Evolutionary conservation across 2,888 invertebrate species (phyloP).

Genomic region (Papilio protenor): DNA sequence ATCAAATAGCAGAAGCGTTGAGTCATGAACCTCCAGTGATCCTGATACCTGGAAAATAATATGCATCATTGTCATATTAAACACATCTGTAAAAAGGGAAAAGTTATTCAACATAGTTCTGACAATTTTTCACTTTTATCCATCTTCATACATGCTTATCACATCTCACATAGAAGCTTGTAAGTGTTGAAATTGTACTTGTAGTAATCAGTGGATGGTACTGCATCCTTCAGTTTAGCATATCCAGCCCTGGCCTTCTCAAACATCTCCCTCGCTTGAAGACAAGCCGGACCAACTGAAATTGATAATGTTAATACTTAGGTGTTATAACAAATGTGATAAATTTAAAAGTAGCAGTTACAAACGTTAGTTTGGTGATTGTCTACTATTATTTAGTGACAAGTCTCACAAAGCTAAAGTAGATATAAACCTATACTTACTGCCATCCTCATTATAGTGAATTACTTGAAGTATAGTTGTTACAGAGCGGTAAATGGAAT

Average conservation of each 20-base stretch:
- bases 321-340: no score
- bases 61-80: not conserved
- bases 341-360: no score
- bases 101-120: not conserved
- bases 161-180: not conserved
- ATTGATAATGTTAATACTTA: slow-evolving; percentile 34
- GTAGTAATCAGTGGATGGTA: slow-evolving; percentile 92
- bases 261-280: slow-evolving; percentile 86
- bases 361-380: no score
- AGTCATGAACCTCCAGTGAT: slow-evolving; percentile 93
- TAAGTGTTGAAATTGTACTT: slow-evolving; percentile 72
- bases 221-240: slow-evolving; percentile 84
- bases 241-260: slow-evolving; percentile 87
- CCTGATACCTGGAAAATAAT: slow-evolving; percentile 86
- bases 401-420: not conserved
- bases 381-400: no score
- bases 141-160: not conserved
- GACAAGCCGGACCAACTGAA: slow-evolving; percentile 86
- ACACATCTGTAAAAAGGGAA: not conserved
- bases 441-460: slow-evolving; percentile 89
- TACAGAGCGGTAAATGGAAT: slow-evolving; percentile 90
- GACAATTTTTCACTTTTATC: not conserved
- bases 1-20: slow-evolving; percentile 92
- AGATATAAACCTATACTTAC: slow-evolving; percentile 77
- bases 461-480: slow-evolving; percentile 92